Base-by-base conservation (phyloP, 2,113 vertebrate species). In the Aleadryas rufinucha region DNA sequence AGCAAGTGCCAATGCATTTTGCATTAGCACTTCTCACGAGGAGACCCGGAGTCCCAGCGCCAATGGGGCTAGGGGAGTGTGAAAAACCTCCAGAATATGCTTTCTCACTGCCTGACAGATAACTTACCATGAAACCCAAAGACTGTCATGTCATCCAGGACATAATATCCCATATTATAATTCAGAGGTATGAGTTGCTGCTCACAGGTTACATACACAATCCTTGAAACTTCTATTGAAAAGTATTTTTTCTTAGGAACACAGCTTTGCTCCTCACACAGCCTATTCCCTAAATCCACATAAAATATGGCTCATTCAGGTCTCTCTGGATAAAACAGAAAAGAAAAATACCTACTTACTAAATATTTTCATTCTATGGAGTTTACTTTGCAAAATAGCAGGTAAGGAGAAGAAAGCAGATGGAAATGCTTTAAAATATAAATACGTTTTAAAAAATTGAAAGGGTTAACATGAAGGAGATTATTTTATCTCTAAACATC, bases 1-100 rank as follows among this genome's bases (percentile, higher is more conserved):
- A 52, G 86, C 60, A 96, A 94, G 95, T 84, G 95, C 85, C 95
- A 96, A 96, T 95, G 95, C 92, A 94, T 95, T 96, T 95, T 97
- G 90, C 96, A 97, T 97, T 97, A 97, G 76, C 96, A 97, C 96
- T 90, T 96, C 2, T 4, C 52, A 53, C 2, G 0, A 85, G 60
- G 56, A 90, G 26, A 89, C 37, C 64, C 60, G 17, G 52, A 92
- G 65, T 52, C 88, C 76, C 88, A 60, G 76, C 2, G 4, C 90
- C 85, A 68, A 2, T 6, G 26, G 92, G 68, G 83, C 65, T 52
- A 6, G 4, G 13, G 30, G 71, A 57, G 93, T 87, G 95, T 94
- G 93, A 97, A 97, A 96, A 97, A 89, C 72, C 65, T 89, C 68
- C 57, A 69, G 88, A 89, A 89, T 20, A 42, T 24, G 79, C n/a